A percentile compares a stretch with the other conserved stretches of the same genome.
Evolutionary conservation across 2,888 invertebrate species (phyloP).

Genomic region (Himalopsyche kuldschensis): DNA sequence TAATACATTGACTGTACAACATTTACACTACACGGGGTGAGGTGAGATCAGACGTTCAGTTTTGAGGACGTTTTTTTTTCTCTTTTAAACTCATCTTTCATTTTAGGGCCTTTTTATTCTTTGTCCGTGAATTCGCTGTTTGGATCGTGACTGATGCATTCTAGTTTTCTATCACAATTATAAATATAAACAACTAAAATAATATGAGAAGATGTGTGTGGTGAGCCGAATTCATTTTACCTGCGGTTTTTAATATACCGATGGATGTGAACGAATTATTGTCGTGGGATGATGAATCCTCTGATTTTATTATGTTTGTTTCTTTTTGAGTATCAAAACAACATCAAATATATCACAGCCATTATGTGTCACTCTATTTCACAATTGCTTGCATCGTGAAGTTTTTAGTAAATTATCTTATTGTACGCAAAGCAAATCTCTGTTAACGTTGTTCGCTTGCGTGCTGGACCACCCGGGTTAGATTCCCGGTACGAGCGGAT

Average conservation of each 20-base stretch:
- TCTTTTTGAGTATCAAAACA: neutral
- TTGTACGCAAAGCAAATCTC: no score
- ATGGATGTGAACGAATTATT: neutral
- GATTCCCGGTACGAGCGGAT: no score
- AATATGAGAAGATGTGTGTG: neutral
- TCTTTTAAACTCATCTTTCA: constrained; percentile 21
- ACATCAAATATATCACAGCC: neutral
- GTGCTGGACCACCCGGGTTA: no score
- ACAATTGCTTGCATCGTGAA: neutral
- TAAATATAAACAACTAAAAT: constrained; percentile 3
- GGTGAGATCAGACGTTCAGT: constrained; percentile 22
- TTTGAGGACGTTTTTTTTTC: neutral
- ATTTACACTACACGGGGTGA: constrained; percentile 7
- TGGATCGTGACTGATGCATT: constrained; percentile 27
- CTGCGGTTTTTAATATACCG: neutral
- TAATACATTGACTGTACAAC: constrained; percentile 14
- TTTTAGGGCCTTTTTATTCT: constrained; percentile 12
- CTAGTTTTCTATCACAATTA: constrained; percentile 25
- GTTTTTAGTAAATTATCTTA: neutral
- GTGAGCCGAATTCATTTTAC: constrained; percentile 1
- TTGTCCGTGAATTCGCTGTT: neutral
- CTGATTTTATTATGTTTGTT: neutral
- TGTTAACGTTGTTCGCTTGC: no score
- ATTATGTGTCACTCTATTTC: neutral
- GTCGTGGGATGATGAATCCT: neutral